Percentiles rank a stretch among this genome's conserved stretches.
phyloP scores from a whole-genome alignment of 2,888 invertebrate genomes.

The Lysandra coridon region DNA sequence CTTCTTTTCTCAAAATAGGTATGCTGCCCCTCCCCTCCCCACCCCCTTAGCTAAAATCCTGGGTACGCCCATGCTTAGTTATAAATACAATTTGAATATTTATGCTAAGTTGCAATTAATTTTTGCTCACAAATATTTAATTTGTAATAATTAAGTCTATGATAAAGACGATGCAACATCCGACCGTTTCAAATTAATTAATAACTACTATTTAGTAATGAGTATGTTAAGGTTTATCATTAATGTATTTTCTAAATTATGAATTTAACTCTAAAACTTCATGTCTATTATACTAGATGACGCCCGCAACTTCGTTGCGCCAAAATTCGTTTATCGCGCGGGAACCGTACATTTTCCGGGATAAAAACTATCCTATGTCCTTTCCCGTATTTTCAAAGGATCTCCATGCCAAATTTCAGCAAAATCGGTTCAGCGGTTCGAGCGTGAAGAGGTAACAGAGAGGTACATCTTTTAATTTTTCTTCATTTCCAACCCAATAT shows the following conservation, averaged over 20 bases:
- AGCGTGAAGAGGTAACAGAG: too few relatives aligned
- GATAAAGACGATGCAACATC: neutral
- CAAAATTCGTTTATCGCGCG: too few relatives aligned
- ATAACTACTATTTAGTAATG: neutral
- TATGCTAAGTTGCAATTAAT: neutral
- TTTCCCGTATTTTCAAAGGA: too few relatives aligned
- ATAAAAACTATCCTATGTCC: too few relatives aligned
- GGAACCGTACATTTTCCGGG: too few relatives aligned
- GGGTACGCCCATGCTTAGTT: neutral
- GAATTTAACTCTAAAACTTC: neutral
- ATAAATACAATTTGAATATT: neutral
- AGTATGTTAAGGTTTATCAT: neutral
- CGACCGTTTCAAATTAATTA: neutral
- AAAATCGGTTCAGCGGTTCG: too few relatives aligned
- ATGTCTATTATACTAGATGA: too few relatives aligned
- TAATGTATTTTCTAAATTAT: neutral
- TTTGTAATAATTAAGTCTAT: neutral
- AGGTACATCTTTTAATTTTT: neutral
- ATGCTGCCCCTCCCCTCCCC: too few relatives aligned
- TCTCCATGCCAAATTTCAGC: too few relatives aligned
- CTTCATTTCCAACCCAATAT: neutral
- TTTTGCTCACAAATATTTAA: neutral
- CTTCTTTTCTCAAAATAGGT: too few relatives aligned
- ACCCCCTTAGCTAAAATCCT: too few relatives aligned
- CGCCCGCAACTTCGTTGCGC: too few relatives aligned